Percentiles rank a stretch among this genome's conserved stretches.
Evolutionary conservation across 1,140 invertebrate species (phyloP).

Genomic region (Ylistrum balloti): DNA sequence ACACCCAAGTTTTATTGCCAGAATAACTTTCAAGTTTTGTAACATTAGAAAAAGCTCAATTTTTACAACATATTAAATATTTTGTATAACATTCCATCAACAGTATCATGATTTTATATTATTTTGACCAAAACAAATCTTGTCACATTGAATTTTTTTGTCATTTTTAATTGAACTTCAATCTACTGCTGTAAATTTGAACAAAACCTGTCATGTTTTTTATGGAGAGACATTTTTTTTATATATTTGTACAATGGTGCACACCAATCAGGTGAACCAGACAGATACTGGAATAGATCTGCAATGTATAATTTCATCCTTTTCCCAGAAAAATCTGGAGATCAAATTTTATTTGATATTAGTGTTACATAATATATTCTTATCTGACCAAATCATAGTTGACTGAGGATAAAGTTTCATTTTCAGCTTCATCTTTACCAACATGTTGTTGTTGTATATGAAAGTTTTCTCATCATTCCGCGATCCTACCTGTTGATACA

Average conservation of each 20-base stretch:
- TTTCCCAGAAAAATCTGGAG: neutral
- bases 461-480: neutral
- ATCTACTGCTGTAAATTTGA: conserved; percentile 16
- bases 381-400: neutral
- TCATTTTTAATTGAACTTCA: neutral
- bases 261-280: neutral
- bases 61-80: neutral
- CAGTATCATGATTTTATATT: neutral
- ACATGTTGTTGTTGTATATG: neutral
- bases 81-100: conserved; percentile 24
- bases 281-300: neutral
- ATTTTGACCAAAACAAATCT: neutral
- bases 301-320: neutral
- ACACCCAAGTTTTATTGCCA: neutral
- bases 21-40: neutral
- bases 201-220: conserved; percentile 29
- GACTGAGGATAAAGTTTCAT: neutral
- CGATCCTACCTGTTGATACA: neutral
- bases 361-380: neutral
- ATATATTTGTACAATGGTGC: neutral
- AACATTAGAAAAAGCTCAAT: conserved; percentile 19
- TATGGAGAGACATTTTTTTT: neutral
- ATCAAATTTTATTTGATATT: neutral
- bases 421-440: neutral
- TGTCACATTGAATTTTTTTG: neutral